These are phyloP conservation scores for Meleagris gallopavo DNA, from an alignment of 2,113 vertebrate genomes.

Conservation along the genomic window DNA sequence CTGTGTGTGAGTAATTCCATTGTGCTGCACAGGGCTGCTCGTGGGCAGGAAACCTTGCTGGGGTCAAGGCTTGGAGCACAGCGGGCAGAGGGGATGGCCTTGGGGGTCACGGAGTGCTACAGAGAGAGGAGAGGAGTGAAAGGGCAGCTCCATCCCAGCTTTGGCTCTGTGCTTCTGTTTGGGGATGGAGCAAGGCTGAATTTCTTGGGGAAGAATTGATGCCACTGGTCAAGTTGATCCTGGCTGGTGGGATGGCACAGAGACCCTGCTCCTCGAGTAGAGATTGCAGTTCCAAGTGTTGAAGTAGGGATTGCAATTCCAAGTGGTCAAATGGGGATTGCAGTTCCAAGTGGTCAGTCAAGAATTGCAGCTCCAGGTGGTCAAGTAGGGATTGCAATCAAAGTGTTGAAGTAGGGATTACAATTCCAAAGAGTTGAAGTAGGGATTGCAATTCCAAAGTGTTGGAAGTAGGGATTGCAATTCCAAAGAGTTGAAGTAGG, in stretches of 20 bases:
- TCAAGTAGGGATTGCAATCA: neutral
- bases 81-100: neutral
- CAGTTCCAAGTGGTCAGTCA: neutral
- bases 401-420: neutral
- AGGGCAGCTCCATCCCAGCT: neutral
- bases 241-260: accelerated
- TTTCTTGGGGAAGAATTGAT: neutral
- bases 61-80: neutral
- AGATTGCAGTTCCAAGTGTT: neutral
- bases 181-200: neutral
- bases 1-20: neutral
- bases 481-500: too few species aligned
- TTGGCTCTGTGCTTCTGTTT: neutral
- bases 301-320: neutral
- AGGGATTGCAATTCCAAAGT: neutral
- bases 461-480: too few species aligned
- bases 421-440: neutral
- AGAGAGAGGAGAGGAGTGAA: neutral
- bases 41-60: neutral
- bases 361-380: neutral
- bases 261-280: neutral
- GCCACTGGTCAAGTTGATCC: neutral
- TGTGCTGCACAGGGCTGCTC: neutral
- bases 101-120: accelerated
- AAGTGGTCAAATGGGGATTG: neutral